Conservation (phyloP, 2,797 vertebrate genomes). For the Eulemur rubriventer region DNA sequence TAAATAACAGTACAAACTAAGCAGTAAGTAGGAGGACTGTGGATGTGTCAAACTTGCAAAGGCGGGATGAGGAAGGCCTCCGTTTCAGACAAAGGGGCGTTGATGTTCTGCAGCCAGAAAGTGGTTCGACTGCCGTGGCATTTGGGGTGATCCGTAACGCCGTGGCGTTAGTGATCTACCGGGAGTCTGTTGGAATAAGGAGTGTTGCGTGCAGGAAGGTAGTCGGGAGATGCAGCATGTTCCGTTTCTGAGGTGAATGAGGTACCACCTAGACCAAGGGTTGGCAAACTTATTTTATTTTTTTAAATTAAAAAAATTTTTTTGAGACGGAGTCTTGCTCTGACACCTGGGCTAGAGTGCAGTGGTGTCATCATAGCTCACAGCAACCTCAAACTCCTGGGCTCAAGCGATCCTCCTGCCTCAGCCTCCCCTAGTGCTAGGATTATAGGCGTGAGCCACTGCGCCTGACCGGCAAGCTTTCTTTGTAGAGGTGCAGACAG, state of each 20-base stretch:
- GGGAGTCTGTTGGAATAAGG: rapidly evolving
- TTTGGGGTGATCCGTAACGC: rapidly evolving
- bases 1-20: neutral
- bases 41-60: rapidly evolving
- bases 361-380: neutral
- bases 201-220: rapidly evolving
- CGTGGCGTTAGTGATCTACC: neutral
- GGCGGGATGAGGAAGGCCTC: rapidly evolving
- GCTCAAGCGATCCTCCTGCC: no score
- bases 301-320: neutral
- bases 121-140: rapidly evolving
- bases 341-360: neutral
- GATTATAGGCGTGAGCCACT: neutral
- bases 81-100: rapidly evolving
- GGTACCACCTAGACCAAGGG: neutral
- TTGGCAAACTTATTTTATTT: neutral
- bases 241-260: neutral
- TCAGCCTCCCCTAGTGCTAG: neutral
- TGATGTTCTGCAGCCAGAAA: rapidly evolving
- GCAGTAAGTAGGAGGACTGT: rapidly evolving
- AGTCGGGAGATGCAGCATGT: rapidly evolving
- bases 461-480: rapidly evolving
- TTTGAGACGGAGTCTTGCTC: neutral
- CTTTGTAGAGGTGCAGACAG: neutral
- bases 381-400: neutral